Percentiles rank a stretch among this genome's conserved stretches.
phyloP scores from a whole-genome alignment of 2,113 vertebrate species.

The Tragelaphus imberbis region DNA sequence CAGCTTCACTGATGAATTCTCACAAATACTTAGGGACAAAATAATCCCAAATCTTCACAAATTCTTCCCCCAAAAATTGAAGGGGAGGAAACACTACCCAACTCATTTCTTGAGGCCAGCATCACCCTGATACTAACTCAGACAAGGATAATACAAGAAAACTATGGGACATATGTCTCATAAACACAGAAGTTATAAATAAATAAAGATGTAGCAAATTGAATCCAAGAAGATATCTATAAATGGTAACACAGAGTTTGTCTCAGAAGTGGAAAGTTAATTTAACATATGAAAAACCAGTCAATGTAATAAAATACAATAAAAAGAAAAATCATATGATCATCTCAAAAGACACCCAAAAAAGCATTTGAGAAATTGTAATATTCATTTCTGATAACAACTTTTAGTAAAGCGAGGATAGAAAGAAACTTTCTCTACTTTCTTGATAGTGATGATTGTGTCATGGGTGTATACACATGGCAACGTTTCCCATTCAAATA shows the following conservation, averaged over 20 bases:
- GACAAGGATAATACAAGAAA: background rate
- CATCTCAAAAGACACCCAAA: background rate
- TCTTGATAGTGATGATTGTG: background rate
- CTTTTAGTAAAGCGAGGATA: background rate
- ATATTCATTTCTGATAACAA: background rate
- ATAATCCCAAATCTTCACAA: background rate
- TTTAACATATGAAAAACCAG: background rate
- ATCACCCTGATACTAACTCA: background rate
- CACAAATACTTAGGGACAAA: background rate
- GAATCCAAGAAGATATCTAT: background rate
- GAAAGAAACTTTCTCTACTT: background rate
- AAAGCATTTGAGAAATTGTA: background rate
- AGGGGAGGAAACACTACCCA: background rate
- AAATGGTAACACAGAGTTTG: background rate
- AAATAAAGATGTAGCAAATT: background rate
- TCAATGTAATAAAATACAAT: background rate
- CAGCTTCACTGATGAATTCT: background rate
- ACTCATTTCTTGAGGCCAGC: background rate
- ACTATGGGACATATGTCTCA: background rate
- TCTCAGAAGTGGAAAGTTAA: background rate
- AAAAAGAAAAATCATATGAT: background rate
- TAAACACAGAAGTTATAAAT: background rate
- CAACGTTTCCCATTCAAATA: background rate
- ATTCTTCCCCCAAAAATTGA: background rate
- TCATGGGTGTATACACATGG: background rate